phyloP scores from a whole-genome alignment of 2,797 vertebrate species.

The Orientallactaga sibirica region DNA sequence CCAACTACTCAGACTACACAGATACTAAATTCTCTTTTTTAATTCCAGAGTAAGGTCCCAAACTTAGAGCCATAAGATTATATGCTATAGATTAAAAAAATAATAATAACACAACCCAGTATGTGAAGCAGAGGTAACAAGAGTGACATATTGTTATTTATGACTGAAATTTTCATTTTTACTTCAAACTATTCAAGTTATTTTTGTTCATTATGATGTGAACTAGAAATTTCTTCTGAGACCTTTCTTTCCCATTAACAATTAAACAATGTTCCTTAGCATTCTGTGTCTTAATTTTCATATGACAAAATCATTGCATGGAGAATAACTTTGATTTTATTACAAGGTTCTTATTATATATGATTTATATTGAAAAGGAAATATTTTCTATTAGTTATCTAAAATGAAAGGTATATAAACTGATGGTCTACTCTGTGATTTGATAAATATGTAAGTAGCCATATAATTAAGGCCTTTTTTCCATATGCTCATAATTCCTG shows the following conservation, averaged over 20 bases:
- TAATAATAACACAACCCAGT: not conserved
- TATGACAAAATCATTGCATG: not conserved
- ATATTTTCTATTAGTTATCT: not conserved
- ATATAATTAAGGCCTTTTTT: not conserved
- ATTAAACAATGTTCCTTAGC: not conserved
- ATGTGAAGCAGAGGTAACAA: not conserved
- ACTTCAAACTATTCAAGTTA: not conserved
- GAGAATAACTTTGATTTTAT: not conserved
- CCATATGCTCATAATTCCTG: not conserved
- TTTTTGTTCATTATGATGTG: slow-evolving; percentile 31
- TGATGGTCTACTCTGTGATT: not conserved
- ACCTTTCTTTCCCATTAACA: not conserved
- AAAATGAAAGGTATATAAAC: not conserved
- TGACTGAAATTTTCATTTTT: not conserved
- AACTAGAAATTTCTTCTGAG: slow-evolving; percentile 46
- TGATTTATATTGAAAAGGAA: not conserved
- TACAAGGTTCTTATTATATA: not conserved
- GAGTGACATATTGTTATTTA: not conserved
- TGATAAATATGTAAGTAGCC: not conserved
- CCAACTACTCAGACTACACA: too few relatives aligned
- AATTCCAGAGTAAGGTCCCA: not conserved
- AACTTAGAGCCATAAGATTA: slow-evolving; percentile 22
- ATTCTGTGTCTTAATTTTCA: not conserved
- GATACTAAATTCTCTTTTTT: not conserved
- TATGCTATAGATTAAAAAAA: not conserved